These are phyloP conservation scores for Metopia argyrocephala DNA, from an alignment of 2,888 invertebrate species.

Conservation along the genomic window DNA sequence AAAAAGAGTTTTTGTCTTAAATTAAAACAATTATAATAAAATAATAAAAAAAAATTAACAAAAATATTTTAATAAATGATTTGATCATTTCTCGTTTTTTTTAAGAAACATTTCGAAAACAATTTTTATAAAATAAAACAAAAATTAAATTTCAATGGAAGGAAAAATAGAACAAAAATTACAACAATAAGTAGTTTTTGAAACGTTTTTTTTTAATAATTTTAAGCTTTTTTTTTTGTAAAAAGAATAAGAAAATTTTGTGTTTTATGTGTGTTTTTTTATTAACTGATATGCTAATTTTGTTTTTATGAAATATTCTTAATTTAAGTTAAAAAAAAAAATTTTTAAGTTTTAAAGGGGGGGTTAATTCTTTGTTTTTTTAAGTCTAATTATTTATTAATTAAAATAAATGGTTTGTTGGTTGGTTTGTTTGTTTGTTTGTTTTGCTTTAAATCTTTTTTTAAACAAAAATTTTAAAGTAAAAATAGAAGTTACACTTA, in stretches of 20 bases:
- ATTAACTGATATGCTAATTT: too few species aligned
- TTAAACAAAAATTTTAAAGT: conserved; percentile 16
- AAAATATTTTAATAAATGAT: conserved; percentile 5
- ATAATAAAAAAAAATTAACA: conserved; percentile 53
- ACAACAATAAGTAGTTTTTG: too few species aligned
- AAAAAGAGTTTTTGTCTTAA: conserved; percentile 39
- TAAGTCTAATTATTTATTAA: conserved; percentile 7
- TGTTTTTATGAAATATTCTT: conserved; percentile 1
- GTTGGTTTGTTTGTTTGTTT: conserved; percentile 31
- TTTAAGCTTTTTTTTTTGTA: conserved; percentile 19
- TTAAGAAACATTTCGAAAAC: too few species aligned
- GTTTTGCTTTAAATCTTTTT: conserved; percentile 56
- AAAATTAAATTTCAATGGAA: too few species aligned
- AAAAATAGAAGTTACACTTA: conserved; percentile 47
- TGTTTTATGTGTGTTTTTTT: too few species aligned
- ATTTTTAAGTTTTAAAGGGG: conserved; percentile 23
- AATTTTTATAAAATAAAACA: too few species aligned
- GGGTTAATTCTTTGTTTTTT: conserved; percentile 24
- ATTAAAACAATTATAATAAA: conserved; percentile 55
- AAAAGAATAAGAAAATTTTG: too few species aligned
- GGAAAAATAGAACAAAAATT: too few species aligned
- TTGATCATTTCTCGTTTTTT: too few species aligned
- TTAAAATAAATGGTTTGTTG: background rate
- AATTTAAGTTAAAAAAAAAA: background rate
- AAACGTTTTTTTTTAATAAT: background rate